Base-by-base conservation (phyloP, 2,113 vertebrate species). In the human (Homo sapiens) region DNA sequence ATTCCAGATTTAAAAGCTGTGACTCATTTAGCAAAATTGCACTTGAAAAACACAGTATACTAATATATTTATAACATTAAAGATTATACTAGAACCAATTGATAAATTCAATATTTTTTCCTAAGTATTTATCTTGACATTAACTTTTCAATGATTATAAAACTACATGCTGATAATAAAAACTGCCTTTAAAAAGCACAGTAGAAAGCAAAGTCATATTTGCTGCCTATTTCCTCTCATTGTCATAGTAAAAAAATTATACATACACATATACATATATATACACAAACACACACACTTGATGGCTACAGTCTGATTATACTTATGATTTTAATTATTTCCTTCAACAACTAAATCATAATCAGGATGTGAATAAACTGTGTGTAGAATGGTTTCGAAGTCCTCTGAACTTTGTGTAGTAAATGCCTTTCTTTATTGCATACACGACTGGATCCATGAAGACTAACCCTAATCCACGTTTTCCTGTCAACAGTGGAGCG, bases 251-350 rank as follows among this genome's bases (percentile, higher is more conserved):
- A 81, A 52, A 95, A 85, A 35, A 83, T 27, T 43, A 78, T 10
- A 80, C 22, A 86, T 4, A 78, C 7, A 50, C 25, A 43, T 27
- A 48, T 8, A 86, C 17, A 72, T 61, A 27, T 6, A 64, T 13
- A 30, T 13, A 64, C 27, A 64, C 27, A 64, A 30, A 78, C 4
- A 50, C 3, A 88, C 17, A 76, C 18, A 66, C 32, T 61, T 64
- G 84, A 18, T 52, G 52, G 45, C 9, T 38, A 82, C 40, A 38
- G n/a, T 86, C 45, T 40, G n/a, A 57, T 79, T 93, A 16, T 52
- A 88, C 27, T 70, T 95, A 97, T 7, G 76, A 93, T 86, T 81
- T 92, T 59, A 85, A 70, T 80, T 55, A 64, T 72, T 85, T 86
- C 75, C 32, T 87, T 87, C 25, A 78, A 85, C 18, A 89, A 91